Evolutionary conservation across 23 tunicate species (phyloP).

Genomic region (Halocynthia roretzi): DNA sequence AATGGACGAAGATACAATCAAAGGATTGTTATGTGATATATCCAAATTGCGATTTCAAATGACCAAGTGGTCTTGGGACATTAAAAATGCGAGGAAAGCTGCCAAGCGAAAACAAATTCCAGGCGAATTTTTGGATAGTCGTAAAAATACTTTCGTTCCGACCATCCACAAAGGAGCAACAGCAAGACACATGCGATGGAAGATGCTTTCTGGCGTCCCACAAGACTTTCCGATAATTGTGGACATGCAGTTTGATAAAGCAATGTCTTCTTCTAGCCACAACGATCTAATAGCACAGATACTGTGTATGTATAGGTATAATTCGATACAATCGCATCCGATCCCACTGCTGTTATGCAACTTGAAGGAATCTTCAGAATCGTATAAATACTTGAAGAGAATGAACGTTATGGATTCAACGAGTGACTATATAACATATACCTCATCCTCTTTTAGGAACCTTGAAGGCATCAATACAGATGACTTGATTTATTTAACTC

Average conservation of each 20-base stretch:
- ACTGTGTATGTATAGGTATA: background rate
- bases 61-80: no score
- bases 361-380: background rate
- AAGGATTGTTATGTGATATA: no score
- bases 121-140: no score
- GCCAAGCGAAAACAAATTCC: no score
- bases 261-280: background rate
- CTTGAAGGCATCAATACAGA: constrained; percentile 8
- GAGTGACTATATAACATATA: background rate
- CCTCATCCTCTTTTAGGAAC: background rate
- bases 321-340: background rate
- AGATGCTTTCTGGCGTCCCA: background rate
- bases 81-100: no score
- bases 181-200: no score
- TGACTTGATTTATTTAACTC: constrained; percentile 47
- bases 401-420: background rate
- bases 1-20: no score
- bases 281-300: background rate
- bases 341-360: constrained; percentile 2
- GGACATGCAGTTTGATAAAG: constrained; percentile 15
- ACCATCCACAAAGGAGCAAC: no score
- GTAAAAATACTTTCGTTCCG: no score
- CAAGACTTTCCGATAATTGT: constrained; percentile 2
- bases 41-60: no score
- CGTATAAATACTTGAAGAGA: background rate